Conservation (phyloP, 2,888 invertebrate genomes). For the Antheraea yamamai region DNA sequence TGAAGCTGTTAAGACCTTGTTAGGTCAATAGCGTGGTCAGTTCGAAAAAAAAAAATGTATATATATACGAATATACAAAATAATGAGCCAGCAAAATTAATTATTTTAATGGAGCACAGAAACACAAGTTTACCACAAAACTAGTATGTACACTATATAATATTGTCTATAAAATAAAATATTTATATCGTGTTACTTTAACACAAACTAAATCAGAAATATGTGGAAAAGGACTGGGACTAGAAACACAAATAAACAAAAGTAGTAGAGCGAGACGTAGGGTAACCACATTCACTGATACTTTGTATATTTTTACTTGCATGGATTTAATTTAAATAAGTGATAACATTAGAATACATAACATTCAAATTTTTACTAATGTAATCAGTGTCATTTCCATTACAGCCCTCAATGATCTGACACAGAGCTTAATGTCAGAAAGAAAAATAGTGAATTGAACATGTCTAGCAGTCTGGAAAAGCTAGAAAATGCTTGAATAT, state of each 20-base stretch:
- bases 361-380: background rate
- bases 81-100: background rate
- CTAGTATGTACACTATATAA: background rate
- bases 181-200: background rate
- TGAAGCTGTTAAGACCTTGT: no score
- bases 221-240: slow-evolving; percentile 15
- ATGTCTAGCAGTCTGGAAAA: no score
- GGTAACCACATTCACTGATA: slow-evolving; percentile 22
- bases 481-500: no score
- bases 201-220: slow-evolving; percentile 17
- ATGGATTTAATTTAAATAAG: background rate
- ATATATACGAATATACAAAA: background rate
- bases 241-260: slow-evolving; percentile 2
- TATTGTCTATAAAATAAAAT: background rate
- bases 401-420: background rate
- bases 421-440: background rate
- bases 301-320: background rate
- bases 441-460: background rate
- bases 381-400: no score
- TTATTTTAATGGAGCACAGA: background rate
- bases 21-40: no score
- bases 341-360: no score
- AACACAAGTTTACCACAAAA: background rate
- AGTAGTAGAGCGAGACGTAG: slow-evolving; percentile 2
- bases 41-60: no score